Conservation (phyloP, 1,140 invertebrate species). For the Goniozus legneri region DNA sequence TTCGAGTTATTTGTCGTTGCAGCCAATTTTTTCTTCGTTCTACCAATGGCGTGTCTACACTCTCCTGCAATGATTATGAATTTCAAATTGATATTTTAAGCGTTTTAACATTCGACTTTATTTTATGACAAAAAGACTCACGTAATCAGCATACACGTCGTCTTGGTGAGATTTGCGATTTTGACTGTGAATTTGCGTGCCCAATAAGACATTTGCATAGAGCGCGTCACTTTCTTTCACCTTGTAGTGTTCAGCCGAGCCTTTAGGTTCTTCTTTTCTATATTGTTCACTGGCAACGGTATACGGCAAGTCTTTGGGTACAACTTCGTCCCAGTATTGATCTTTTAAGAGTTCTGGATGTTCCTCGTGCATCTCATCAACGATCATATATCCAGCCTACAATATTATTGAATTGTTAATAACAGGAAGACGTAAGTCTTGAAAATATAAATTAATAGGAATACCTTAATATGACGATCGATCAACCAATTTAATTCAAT, state of each 20-base stretch:
- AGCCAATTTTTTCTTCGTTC: conserved; percentile 85
- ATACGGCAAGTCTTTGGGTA: conserved; percentile 83
- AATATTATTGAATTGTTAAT: conserved; percentile 24
- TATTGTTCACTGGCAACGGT: conserved; percentile 82
- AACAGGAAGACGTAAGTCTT: background rate
- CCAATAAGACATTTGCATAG: conserved; percentile 68
- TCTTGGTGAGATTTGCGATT: conserved; percentile 64
- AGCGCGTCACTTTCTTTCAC: conserved; percentile 77
- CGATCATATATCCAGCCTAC: conserved; percentile 85
- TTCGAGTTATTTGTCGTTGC: conserved; percentile 74
- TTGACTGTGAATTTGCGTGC: conserved; percentile 51
- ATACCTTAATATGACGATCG: conserved; percentile 83
- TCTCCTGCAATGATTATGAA: conserved; percentile 61
- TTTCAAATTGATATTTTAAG: background rate
- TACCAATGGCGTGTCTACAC: conserved; percentile 81
- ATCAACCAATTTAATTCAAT: conserved; percentile 89
- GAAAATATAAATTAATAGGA: too few relatives aligned
- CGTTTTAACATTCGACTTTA: background rate
- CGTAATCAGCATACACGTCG: conserved; percentile 83
- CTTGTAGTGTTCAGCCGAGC: conserved; percentile 80
- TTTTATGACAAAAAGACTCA: conserved; percentile 59
- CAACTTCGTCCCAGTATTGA: conserved; percentile 88
- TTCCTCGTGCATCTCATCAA: conserved; percentile 88
- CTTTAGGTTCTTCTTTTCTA: conserved; percentile 73
- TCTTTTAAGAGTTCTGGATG: conserved; percentile 83